A percentile compares a stretch with the other conserved stretches of the same genome.
These are phyloP conservation scores for Paramacrobiotus metropolitanus DNA, from an alignment of 1,140 invertebrate species.

Conservation along the genomic window DNA sequence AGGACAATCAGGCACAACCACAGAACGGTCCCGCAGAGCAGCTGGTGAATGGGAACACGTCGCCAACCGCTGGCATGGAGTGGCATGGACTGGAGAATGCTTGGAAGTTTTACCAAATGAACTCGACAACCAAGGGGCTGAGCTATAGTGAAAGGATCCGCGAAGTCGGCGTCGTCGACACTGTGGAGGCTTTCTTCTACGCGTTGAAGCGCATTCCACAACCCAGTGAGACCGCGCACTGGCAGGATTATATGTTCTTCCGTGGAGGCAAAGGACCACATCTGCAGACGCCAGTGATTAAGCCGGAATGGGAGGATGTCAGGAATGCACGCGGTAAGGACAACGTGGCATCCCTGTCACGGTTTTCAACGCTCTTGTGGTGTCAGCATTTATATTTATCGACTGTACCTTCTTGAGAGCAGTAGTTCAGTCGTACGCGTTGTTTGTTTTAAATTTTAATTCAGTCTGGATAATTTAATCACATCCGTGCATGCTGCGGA, in stretches of 20 bases:
- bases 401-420: too few species aligned
- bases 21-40: too few species aligned
- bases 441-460: neutral
- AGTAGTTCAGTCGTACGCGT: too few species aligned
- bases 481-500: neutral
- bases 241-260: conserved; percentile 2
- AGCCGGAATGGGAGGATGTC: neutral
- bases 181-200: neutral
- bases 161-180: neutral
- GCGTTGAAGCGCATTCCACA: neutral
- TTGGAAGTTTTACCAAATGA: neutral
- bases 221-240: neutral
- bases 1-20: too few species aligned
- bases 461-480: neutral
- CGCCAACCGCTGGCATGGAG: too few species aligned
- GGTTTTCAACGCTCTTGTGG: too few species aligned
- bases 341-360: neutral
- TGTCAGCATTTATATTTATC: neutral
- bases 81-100: neutral
- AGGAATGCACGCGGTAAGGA: neutral
- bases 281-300: neutral
- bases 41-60: too few species aligned
- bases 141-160: neutral
- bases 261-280: neutral
- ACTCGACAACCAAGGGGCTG: neutral